Base-by-base conservation (phyloP, 2,888 invertebrate genomes). In the Eristalis arbustorum region DNA sequence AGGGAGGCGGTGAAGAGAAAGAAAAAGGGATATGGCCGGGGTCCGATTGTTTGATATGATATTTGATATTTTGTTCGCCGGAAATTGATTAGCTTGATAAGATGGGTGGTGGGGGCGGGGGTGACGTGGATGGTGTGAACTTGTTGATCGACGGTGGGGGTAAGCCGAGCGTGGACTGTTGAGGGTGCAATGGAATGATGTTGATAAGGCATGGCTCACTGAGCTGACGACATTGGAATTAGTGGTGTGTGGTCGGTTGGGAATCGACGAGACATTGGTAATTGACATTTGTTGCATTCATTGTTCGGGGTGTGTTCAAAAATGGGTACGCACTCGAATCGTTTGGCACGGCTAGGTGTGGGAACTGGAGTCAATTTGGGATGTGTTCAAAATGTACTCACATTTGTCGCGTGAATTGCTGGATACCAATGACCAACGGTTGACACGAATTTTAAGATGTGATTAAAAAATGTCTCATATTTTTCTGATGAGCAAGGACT, bases 61-160 rank as follows among this genome's bases (percentile, higher is more conserved):
- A 84, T 81, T 81, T 63, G 81, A 84, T 84, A 84, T 73, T 76
- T 67, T 68, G 42, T 72, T 68, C 67, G 42, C 31, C 56, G 66
- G 57, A 81, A 81, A 81, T 84, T 81, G 76, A 84, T 76, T 76
- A 72, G 72, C 49, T 67, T 72, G 61, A 68, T 68, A 25, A 61
- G 62, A 62, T 34, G 79, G 18, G 6, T 13, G 40, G 40, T 1
- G 42, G 6, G 40, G 40, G 40, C 5, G 42, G n/a, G n/a, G 18
- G n/a, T 5, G 49, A 71, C n/a, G 3, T 3, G 3, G 31, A 6
- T 31, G 31, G 81, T 49, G 81, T 62, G 63, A 68, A 84, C 84
- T 84, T 84, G 84, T 84, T 84, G 84, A 84, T 81, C 56, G 28
- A 81, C 72, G 81, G 61, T 61, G 40, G 34, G 72, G 56, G 23